Percentiles rank a stretch among this genome's conserved stretches.
Evolutionary conservation across 2,113 vertebrate genomes (phyloP).

Genomic region (Bubo bubo): DNA sequence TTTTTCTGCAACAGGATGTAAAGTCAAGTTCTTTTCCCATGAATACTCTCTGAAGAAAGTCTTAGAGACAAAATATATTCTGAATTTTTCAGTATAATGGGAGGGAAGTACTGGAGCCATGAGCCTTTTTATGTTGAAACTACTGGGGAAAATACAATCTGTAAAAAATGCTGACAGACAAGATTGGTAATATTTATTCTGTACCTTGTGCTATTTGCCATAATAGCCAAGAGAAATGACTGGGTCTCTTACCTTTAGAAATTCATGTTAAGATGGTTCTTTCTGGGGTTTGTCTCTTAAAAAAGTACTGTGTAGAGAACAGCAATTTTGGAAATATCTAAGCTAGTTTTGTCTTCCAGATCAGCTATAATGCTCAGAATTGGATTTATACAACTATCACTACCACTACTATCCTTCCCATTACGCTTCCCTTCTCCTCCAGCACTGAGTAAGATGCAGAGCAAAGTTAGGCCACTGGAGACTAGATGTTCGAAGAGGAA

Average conservation of each 20-base stretch:
- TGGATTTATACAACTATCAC: background rate
- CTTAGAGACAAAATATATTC: background rate
- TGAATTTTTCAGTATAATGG: background rate
- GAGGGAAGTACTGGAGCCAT: background rate
- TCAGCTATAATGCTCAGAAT: background rate
- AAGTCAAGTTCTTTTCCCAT: background rate
- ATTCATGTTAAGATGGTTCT: background rate
- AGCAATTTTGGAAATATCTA: background rate
- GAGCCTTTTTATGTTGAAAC: background rate
- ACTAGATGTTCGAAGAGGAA: background rate
- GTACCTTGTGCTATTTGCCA: background rate
- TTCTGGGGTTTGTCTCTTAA: background rate
- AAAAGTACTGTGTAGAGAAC: background rate
- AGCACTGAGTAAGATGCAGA: background rate
- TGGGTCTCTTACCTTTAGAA: background rate
- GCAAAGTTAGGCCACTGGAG: background rate
- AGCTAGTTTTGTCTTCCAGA: background rate
- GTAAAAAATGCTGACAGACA: background rate
- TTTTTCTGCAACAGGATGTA: background rate
- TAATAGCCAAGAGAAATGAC: background rate
- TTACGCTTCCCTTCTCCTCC: background rate
- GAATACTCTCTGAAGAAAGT: background rate
- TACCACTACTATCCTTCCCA: background rate
- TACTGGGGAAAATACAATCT: background rate
- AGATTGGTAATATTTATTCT: background rate